A percentile compares a stretch with the other conserved stretches of the same genome.
phyloP scores from a whole-genome alignment of 2,888 invertebrate genomes.

The Orthosia gracilis region DNA sequence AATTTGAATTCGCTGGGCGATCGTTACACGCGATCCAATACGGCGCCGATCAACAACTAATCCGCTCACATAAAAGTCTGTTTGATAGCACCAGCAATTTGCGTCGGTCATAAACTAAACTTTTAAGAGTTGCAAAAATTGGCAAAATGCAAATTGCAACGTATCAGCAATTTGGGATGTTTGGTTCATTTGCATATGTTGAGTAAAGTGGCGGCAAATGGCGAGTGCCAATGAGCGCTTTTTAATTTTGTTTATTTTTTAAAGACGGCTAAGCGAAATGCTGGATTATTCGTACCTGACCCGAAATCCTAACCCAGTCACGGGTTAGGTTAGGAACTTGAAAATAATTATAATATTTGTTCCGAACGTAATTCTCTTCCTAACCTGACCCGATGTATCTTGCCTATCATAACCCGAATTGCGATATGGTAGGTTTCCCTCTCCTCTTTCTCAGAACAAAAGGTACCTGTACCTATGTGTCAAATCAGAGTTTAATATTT shows the following conservation, averaged over 20 bases:
- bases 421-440: too few species aligned
- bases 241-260: background rate
- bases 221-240: background rate
- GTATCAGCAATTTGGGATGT: slow-evolving; percentile 22
- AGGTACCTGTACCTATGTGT: too few species aligned
- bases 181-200: slow-evolving; percentile 40
- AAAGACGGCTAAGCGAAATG: background rate
- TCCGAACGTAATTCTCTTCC: too few species aligned
- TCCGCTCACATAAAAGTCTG: slow-evolving; percentile 52
- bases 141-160: slow-evolving; percentile 33
- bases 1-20: slow-evolving; percentile 30
- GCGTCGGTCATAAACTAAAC: slow-evolving; percentile 40
- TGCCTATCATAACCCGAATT: too few species aligned
- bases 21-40: slow-evolving; percentile 39
- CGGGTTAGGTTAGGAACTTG: too few species aligned
- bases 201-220: slow-evolving; percentile 1
- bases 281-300: too few species aligned
- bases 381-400: too few species aligned
- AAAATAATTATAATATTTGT: too few species aligned
- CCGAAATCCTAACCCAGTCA: too few species aligned
- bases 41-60: slow-evolving; percentile 46
- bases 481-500: too few species aligned
- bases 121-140: slow-evolving; percentile 47
- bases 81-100: slow-evolving; percentile 48
- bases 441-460: too few species aligned